Percentiles rank a stretch among this genome's conserved stretches.
Evolutionary conservation across 1,140 invertebrate species (phyloP).

Genomic region (Pogonus chalceus): DNA sequence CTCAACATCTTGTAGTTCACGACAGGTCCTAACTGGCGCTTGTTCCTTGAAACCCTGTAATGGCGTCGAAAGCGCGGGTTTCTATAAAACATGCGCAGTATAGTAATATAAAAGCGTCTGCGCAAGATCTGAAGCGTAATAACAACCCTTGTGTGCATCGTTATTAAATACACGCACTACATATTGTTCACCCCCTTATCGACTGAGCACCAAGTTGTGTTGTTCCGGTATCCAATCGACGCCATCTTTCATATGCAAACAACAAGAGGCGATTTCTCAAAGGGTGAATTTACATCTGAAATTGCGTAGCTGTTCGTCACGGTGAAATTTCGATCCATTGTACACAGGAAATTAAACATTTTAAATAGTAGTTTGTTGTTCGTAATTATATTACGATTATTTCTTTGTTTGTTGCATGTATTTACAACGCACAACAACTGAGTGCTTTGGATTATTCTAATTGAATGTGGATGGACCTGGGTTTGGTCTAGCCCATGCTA

Average conservation of each 20-base stretch:
- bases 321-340: background rate
- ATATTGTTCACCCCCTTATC: too few species aligned
- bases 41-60: background rate
- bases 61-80: background rate
- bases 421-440: background rate
- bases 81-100: background rate
- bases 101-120: background rate
- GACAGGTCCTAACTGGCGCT: background rate
- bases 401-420: slow-evolving; percentile 1
- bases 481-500: too few species aligned
- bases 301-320: background rate
- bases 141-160: background rate
- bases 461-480: background rate
- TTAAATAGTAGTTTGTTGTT: slow-evolving; percentile 1
- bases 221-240: background rate
- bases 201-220: too few species aligned
- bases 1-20: background rate
- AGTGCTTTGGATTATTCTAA: background rate
- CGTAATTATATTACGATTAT: slow-evolving; percentile 6
- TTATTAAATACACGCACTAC: background rate
- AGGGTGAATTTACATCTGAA: slow-evolving; percentile 1
- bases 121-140: background rate
- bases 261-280: background rate
- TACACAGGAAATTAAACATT: slow-evolving; percentile 4
- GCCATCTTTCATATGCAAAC: slow-evolving; percentile 4